Evolutionary conservation across 2,797 vertebrate genomes (phyloP), one percentile per base, ranked within the genome.

Genomic region (Eulemur mongoz): DNA sequence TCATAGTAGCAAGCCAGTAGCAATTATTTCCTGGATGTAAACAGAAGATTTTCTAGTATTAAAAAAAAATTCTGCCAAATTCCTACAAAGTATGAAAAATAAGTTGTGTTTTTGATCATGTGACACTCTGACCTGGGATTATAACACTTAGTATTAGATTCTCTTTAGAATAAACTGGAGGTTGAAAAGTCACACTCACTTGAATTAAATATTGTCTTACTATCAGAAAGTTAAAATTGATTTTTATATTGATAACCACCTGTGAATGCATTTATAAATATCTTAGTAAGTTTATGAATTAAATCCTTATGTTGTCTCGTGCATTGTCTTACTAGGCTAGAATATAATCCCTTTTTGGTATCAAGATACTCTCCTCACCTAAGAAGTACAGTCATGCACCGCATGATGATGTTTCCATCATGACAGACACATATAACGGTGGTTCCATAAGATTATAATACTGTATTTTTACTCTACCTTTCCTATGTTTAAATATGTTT

Each of bases 21-120:
- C 43, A 96, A 91, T 97, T 96, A 94, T 84, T 97, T 96, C 57
- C 70, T 95, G 22, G 38, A 96, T 95, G n/a, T 84, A 85, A 91
- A 94, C 43, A 48, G 57, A 93, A 93, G 43, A 23, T 86, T 93
- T 95, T 50, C 43, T 95, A 79, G 23, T 83, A 72, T 89, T 94
- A 80, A 90, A 59, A 88, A 35, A n/a, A 80, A 61, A 43, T 93
- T 93, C 76, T 80, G 23, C 38, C 38, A 92, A 76, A 72, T 84
- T n/a, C 20, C 52, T 93, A n/a, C 7, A 83, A 88, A 95, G 17
- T 92, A 43, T 81, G 27, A 61, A 92, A 96, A 88, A n/a, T 59
- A 67, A 82, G 27, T 93, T 13, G 1, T 95, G 45, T 43, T 86
- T 96, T 93, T 82, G 8, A 67, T 75, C 27, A 45, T 79, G 12